Percentiles rank a stretch among this genome's conserved stretches.
These are phyloP conservation scores for Aporophyla nigra DNA, from an alignment of 2,888 invertebrate species.

Conservation along the genomic window DNA sequence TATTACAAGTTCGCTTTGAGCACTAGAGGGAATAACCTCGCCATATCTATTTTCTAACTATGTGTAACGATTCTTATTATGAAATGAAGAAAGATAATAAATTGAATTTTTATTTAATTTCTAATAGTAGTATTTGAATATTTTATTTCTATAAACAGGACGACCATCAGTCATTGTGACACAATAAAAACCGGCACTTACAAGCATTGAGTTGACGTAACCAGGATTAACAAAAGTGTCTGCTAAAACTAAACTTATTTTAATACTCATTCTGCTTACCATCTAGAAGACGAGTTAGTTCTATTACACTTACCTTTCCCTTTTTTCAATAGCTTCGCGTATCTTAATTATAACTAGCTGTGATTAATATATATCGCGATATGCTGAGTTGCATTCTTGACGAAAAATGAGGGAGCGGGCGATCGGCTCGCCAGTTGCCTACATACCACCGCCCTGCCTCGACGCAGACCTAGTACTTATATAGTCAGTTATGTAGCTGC, in stretches of 20 bases:
- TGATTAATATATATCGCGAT: too few relatives aligned
- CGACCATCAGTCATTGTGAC: neutral
- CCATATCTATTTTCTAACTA: slow-evolving; percentile 16
- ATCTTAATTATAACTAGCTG: neutral
- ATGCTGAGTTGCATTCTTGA: too few relatives aligned
- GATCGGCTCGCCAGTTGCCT: too few relatives aligned
- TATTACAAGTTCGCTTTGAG: slow-evolving; percentile 31
- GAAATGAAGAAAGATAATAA: neutral
- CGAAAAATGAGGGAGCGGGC: too few relatives aligned
- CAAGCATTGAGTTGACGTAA: slow-evolving; percentile 1
- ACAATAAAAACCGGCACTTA: neutral
- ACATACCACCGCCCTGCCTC: too few relatives aligned
- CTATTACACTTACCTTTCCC: neutral
- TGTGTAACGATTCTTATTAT: slow-evolving; percentile 11
- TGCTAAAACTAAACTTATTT: neutral
- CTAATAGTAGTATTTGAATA: neutral
- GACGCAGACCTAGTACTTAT: too few relatives aligned
- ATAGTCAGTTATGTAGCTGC: too few relatives aligned
- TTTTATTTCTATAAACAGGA: neutral
- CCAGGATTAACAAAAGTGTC: neutral
- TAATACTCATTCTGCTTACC: slow-evolving; percentile 7
- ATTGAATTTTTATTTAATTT: neutral
- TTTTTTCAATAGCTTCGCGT: neutral
- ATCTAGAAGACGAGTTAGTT: neutral
- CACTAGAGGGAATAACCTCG: slow-evolving; percentile 27